Conservation (phyloP, 2,888 invertebrate genomes). For the Stenotaenia linearis region DNA sequence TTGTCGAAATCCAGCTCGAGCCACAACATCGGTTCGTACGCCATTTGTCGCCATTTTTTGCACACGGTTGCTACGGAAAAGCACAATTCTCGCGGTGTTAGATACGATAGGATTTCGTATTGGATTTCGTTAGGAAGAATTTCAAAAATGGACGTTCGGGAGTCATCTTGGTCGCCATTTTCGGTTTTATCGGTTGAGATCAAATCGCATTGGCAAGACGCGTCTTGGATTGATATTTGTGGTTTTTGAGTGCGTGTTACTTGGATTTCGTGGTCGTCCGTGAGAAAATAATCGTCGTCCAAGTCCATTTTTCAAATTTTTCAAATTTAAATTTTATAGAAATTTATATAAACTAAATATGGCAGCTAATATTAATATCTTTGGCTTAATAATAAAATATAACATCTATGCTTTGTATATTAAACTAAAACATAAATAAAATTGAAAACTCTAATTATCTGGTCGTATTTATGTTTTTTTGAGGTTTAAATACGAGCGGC, state of each 20-base stretch:
- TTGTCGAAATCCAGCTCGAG: constrained; percentile 33
- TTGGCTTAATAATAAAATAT: no score
- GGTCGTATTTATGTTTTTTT: no score
- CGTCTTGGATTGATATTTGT: neutral
- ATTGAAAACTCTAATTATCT: no score
- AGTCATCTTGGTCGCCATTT: neutral
- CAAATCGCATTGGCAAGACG: neutral
- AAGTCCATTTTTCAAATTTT: neutral
- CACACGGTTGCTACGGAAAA: constrained; percentile 37
- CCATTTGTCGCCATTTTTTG: constrained; percentile 35
- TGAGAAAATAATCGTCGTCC: neutral
- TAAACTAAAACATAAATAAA: no score
- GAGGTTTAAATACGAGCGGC: neutral
- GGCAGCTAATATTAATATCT: neutral
- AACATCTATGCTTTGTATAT: no score
- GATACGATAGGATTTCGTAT: constrained; percentile 37
- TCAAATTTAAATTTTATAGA: neutral
- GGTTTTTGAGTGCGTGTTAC: neutral
- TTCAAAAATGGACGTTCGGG: neutral
- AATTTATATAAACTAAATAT: neutral
- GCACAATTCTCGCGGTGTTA: constrained; percentile 37
- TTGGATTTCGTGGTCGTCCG: neutral
- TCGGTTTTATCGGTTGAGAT: neutral
- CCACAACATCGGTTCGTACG: constrained; percentile 37
- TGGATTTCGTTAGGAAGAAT: constrained; percentile 37